Evolutionary conservation across 2,113 vertebrate species (phyloP).

Genomic region (Odontophorus gujanensis): DNA sequence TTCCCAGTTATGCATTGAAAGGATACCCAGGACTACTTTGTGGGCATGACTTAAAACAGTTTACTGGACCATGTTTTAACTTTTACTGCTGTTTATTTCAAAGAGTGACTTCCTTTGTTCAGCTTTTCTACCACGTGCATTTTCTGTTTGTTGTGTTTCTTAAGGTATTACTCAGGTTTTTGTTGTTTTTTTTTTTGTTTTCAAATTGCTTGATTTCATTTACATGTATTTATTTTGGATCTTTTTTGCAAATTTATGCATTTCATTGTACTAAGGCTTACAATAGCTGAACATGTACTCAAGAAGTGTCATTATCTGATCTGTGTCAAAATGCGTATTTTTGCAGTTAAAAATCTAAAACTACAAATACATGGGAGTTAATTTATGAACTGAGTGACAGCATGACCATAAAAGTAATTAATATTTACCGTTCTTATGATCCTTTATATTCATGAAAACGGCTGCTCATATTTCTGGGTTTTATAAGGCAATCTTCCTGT

Average conservation of each 20-base stretch:
- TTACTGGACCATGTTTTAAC: background rate
- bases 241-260: background rate
- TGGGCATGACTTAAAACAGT: background rate
- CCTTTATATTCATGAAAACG: background rate
- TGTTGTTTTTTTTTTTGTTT: background rate
- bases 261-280: background rate
- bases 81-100: fast-evolving
- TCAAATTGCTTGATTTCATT: background rate
- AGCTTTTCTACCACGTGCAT: background rate
- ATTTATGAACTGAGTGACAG: background rate
- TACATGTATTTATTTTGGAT: background rate
- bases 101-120: background rate
- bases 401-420: background rate
- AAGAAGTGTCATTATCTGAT: background rate
- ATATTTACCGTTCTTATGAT: background rate
- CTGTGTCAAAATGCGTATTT: background rate
- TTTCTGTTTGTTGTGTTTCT: background rate
- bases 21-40: background rate
- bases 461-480: background rate
- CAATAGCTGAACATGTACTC: background rate
- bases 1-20: background rate
- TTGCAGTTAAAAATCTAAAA: background rate
- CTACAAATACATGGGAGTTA: background rate
- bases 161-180: background rate
- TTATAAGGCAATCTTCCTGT: background rate